A percentile compares a stretch with the other conserved stretches of the same genome.
Evolutionary conservation across 2,797 vertebrate species (phyloP).

Genomic region (Emydoidea blandingii): DNA sequence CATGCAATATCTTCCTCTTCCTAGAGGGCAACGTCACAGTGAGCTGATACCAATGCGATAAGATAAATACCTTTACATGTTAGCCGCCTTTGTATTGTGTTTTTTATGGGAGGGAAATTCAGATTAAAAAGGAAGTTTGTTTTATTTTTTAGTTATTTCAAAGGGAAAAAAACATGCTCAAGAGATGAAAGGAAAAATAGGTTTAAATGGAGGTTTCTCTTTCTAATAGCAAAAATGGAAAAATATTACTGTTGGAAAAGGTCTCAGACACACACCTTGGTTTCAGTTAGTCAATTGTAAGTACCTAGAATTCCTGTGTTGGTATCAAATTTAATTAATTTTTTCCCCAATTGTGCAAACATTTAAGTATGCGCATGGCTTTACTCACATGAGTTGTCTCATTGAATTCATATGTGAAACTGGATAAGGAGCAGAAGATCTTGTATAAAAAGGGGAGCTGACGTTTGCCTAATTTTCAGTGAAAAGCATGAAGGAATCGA

Average conservation of each 20-base stretch:
- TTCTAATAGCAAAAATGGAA: neutral
- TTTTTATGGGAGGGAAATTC: neutral
- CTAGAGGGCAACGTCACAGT: slow-evolving; percentile 56
- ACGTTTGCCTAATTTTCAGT: rapidly evolving
- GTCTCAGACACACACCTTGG: neutral
- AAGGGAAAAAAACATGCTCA: neutral
- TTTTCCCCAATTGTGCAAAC: neutral
- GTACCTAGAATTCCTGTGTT: slow-evolving; percentile 18
- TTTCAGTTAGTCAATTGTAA: slow-evolving; percentile 5
- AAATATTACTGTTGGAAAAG: neutral
- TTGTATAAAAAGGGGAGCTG: neutral
- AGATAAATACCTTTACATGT: slow-evolving; percentile 66
- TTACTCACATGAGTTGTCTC: neutral
- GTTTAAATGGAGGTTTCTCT: neutral
- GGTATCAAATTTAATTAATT: neutral
- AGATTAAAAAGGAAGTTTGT: neutral
- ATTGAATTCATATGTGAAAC: neutral
- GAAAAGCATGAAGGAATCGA: neutral
- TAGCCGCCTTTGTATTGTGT: slow-evolving; percentile 1
- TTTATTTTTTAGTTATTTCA: neutral
- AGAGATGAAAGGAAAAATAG: neutral
- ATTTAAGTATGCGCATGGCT: neutral
- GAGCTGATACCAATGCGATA: slow-evolving; percentile 47
- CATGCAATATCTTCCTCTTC: slow-evolving; percentile 52
- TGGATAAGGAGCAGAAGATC: neutral